These are phyloP conservation scores for Aramus guarauna DNA, from an alignment of 2,113 vertebrate species.

Conservation along the genomic window DNA sequence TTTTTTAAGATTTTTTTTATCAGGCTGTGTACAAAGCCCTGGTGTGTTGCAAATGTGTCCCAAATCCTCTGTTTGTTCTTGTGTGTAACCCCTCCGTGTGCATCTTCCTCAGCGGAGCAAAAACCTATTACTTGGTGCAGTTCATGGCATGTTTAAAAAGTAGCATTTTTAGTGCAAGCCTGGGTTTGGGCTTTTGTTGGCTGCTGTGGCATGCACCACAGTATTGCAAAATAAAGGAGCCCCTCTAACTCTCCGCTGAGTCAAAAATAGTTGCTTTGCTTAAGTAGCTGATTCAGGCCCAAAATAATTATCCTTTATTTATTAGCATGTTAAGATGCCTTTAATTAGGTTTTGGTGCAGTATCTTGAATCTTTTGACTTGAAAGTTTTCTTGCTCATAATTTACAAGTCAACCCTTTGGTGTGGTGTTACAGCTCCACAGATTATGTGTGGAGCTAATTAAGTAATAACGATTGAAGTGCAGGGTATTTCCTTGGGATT, in stretches of 20 bases:
- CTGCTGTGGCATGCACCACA: neutral
- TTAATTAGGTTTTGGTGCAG: neutral
- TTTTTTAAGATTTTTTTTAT: no score
- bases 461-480: conserved; percentile 50
- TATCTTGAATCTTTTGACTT: neutral
- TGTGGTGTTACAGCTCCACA: conserved; percentile 13
- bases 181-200: neutral
- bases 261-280: neutral
- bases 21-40: no score
- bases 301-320: neutral
- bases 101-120: neutral
- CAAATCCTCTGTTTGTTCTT: neutral
- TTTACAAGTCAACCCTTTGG: conserved; percentile 20
- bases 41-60: neutral
- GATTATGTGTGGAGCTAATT: conserved; percentile 48
- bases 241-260: neutral
- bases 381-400: neutral
- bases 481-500: conserved; percentile 68
- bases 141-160: neutral
- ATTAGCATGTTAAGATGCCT: neutral
- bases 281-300: neutral
- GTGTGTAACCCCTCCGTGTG: neutral
- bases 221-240: neutral
- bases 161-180: neutral
- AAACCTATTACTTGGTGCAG: neutral